phyloP scores from a whole-genome alignment of 30 jellyfish, hydroid and myxozoan genomes.

The Aurelia coerulea region DNA sequence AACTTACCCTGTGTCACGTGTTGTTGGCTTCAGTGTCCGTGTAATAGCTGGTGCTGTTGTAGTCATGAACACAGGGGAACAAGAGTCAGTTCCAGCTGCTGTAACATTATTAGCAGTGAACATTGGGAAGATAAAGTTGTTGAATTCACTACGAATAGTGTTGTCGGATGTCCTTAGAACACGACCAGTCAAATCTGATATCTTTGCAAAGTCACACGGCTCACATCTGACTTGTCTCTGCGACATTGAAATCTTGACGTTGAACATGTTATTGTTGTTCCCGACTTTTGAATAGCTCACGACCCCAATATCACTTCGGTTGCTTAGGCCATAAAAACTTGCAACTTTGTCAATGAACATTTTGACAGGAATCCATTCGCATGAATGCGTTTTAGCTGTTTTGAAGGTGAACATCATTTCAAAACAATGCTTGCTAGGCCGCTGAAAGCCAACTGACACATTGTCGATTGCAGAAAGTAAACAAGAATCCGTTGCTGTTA shows the following conservation, averaged over 20 bases:
- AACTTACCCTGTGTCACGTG: not conserved
- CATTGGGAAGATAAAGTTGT: conserved; percentile 31
- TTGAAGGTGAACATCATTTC: conserved; percentile 8
- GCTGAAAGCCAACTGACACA: conserved; percentile 2
- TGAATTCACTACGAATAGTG: not conserved
- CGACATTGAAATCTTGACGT: conserved; percentile 4
- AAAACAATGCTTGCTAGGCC: conserved; percentile 40
- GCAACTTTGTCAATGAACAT: conserved; percentile 30
- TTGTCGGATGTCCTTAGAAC: conserved; percentile 5
- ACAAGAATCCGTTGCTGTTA: conserved; percentile 43
- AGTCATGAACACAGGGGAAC: conserved; percentile 18
- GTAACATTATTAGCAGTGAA: not conserved
- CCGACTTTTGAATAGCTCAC: conserved; percentile 10
- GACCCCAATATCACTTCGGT: conserved; percentile 2
- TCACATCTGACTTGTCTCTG: not conserved
- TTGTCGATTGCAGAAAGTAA: not conserved
- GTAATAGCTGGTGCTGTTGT: conserved; percentile 10
- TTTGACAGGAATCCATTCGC: conserved; percentile 35
- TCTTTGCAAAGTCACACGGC: conserved; percentile 26
- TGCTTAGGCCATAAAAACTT: conserved; percentile 21
- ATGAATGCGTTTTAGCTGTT: not conserved
- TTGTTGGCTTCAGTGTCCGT: conserved; percentile 2
- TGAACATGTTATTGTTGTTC: not conserved
- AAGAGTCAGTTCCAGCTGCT: conserved; percentile 16
- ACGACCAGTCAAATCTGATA: conserved; percentile 8